phyloP scores from a whole-genome alignment of 1,140 invertebrate species.

The Phthorimaea operculella region DNA sequence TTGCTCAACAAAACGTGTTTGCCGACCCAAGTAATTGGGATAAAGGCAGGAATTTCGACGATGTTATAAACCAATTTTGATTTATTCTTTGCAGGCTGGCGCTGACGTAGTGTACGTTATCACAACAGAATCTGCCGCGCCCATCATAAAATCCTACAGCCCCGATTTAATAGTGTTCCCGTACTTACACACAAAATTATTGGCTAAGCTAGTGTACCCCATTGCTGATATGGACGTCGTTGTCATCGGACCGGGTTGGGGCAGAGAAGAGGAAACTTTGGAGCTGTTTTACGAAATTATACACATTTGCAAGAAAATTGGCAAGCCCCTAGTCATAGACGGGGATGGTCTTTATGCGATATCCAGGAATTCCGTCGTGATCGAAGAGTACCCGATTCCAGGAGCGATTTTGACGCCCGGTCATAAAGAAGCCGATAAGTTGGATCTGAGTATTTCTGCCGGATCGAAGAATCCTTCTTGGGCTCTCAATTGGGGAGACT shows the following conservation, averaged over 20 bases:
- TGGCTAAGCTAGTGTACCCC: slow-evolving; percentile 76
- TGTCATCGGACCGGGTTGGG: slow-evolving; percentile 92
- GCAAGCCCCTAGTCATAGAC: slow-evolving; percentile 90
- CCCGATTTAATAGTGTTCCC: slow-evolving; percentile 97
- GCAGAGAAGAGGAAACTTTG: slow-evolving; percentile 74
- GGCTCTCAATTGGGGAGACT: slow-evolving; percentile 42
- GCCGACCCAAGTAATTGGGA: no score
- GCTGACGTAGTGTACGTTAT: slow-evolving; percentile 92
- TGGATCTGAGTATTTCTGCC: slow-evolving; percentile 27
- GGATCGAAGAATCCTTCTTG: slow-evolving; percentile 18
- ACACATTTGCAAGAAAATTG: slow-evolving; percentile 67
- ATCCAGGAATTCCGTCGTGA: slow-evolving; percentile 78
- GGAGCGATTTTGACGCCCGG: slow-evolving; percentile 94
- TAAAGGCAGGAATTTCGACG: no score
- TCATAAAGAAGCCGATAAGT: slow-evolving; percentile 74
- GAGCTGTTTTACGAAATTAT: slow-evolving; percentile 70
- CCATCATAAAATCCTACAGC: slow-evolving; percentile 92
- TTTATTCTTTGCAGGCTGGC: slow-evolving; percentile 69
- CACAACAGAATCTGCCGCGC: slow-evolving; percentile 82
- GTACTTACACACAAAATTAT: slow-evolving; percentile 72
- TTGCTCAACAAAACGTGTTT: no score
- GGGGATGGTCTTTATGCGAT: slow-evolving; percentile 93
- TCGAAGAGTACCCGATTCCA: slow-evolving; percentile 78
- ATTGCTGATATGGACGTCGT: slow-evolving; percentile 84
- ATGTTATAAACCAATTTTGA: no score